Evolutionary conservation across 2,113 vertebrate genomes (phyloP), one percentile per base, ranked within the genome.

Genomic region (Aviceda subcristata): DNA sequence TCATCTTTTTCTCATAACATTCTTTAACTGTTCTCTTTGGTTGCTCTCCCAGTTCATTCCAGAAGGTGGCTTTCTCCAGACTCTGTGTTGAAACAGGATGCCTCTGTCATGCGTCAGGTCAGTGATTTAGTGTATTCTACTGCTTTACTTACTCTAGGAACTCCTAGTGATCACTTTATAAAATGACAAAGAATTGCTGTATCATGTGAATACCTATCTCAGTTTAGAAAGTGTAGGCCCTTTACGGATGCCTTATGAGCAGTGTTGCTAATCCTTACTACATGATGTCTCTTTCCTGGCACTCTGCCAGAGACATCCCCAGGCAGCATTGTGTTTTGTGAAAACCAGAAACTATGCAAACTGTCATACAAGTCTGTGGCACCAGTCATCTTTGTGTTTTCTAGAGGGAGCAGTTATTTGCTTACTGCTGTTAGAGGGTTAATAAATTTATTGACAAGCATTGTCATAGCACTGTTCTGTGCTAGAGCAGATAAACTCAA

Each of bases 11-110:
- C 84, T 92, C 76, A 50, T 88, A 91, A 83, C 83, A 94, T 95
- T 92, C 93, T 78, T 88, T 87, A 75, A n/a, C 75, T 94, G 72
- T 87, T 89, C 84, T 85, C 89, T 91, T 95, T 95, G 91, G 80
- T 94, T 96, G 77, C 48, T 91, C 29, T 96, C 89, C 92, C 93
- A 81, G 5, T 66, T 64, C 20, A 1, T 63, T 92, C 62, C 89
- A 87, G 84, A 90, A 90, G 81, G 73, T 11, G 18, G 66, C 77
- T 93, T 90, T 92, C 66, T 94, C 74, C 53, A 86, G 85, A 10
- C 87, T 63, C 10, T 57, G 34, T 60, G 24, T 78, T 85, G 59
- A 29, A 92, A 41, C 43, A 79, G 53, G 74, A 82, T 87, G 48
- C 57, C 78, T 94, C 93, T 93, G 77, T 66, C 62, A 11, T 60